Conservation (phyloP, 2,113 vertebrate genomes). For the Hoplias malabaricus region DNA sequence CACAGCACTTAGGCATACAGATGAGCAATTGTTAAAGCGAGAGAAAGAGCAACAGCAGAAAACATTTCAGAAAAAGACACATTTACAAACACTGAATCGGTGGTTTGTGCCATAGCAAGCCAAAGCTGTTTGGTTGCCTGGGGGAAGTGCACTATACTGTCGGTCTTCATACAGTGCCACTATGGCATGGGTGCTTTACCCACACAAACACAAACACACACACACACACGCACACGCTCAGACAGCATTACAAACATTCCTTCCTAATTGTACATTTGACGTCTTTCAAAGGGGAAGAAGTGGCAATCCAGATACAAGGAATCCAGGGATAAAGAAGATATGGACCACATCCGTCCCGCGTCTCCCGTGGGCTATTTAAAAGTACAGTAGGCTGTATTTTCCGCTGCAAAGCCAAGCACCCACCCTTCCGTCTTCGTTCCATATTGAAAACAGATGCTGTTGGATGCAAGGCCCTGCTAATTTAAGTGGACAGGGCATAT, state of each 20-base stretch:
- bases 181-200: background rate
- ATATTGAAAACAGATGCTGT: slow-evolving; percentile 84
- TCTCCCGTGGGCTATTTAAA: slow-evolving; percentile 81
- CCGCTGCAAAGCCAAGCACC: slow-evolving; percentile 76
- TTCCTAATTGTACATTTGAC: slow-evolving; percentile 80
- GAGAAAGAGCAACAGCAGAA: background rate
- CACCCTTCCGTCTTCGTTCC: slow-evolving; percentile 78
- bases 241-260: slow-evolving; percentile 76
- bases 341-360: slow-evolving; percentile 73
- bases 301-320: slow-evolving; percentile 74
- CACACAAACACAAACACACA: background rate
- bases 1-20: slow-evolving; percentile 12
- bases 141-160: background rate
- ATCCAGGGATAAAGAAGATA: slow-evolving; percentile 73
- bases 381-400: slow-evolving; percentile 82
- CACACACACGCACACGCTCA: slow-evolving; percentile 51
- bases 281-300: slow-evolving; percentile 73
- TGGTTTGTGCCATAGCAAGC: background rate
- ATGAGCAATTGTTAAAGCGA: background rate
- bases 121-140: background rate
- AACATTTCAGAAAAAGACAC: slow-evolving; percentile 4
- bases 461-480: slow-evolving; percentile 78
- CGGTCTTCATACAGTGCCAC: slow-evolving; percentile 10
- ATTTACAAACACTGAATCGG: slow-evolving; percentile 11
- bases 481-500: slow-evolving; percentile 79